Percentiles rank a stretch among this genome's conserved stretches.
These are phyloP conservation scores for Rhamphomyia laevipes DNA, from an alignment of 2,888 invertebrate species.

Conservation along the genomic window DNA sequence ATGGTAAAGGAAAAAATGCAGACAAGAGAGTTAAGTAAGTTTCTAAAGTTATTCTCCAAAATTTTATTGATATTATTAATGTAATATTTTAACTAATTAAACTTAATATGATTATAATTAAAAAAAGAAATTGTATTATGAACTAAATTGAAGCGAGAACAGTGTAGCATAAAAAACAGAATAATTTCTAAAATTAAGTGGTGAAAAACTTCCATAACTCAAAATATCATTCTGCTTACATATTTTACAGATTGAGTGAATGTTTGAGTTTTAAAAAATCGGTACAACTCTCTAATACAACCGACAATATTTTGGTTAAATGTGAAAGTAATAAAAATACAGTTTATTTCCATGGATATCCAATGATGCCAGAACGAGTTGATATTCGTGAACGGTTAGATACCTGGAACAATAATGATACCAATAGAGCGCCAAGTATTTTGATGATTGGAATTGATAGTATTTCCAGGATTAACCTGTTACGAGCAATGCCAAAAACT, in stretches of 20 bases:
- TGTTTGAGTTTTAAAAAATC: constrained; percentile 40
- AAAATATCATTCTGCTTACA: too few relatives aligned
- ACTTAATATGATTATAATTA: too few relatives aligned
- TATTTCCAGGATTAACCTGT: constrained; percentile 66
- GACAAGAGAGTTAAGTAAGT: too few relatives aligned
- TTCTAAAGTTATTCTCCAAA: constrained; percentile 7
- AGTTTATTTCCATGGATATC: constrained; percentile 40
- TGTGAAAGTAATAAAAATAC: constrained; percentile 34
- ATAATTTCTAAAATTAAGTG: too few relatives aligned
- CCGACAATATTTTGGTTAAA: constrained; percentile 41
- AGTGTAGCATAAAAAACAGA: too few relatives aligned
- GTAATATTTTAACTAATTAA: constrained; percentile 21
- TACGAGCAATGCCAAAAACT: constrained; percentile 64
- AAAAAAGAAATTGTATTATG: too few relatives aligned
- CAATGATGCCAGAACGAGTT: constrained; percentile 41
- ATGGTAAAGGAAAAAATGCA: constrained; percentile 14
- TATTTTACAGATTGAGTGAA: constrained; percentile 19
- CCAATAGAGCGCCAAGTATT: constrained; percentile 45
- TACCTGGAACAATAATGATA: constrained; percentile 20
- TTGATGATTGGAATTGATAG: constrained; percentile 76
- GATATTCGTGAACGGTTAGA: constrained; percentile 39
- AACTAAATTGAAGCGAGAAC: too few relatives aligned
- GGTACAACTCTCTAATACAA: constrained; percentile 28
- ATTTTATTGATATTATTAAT: constrained; percentile 23
- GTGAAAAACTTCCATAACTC: too few relatives aligned